Evolutionary conservation across 2,888 invertebrate genomes (phyloP), one percentile per base, ranked within the genome.

Genomic region (Agrochola circellaris): DNA sequence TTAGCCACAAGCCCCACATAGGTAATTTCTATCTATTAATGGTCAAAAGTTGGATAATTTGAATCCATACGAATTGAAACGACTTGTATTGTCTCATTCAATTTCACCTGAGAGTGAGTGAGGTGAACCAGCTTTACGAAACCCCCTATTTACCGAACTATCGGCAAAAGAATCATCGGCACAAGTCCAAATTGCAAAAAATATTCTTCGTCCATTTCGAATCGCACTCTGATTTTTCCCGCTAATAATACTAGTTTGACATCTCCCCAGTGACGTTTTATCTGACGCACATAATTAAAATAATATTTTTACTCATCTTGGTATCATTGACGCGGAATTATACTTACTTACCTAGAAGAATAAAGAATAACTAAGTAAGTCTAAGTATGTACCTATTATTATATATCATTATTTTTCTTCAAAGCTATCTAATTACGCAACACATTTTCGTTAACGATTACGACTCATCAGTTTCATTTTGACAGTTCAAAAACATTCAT

Each of bases 231-330:
- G 4, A 20, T 56, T 13, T 56, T 11, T 64, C 5, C 3, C 17
- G 6, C 23, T 26, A 34, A 54, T 54, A 1, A 5, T 9, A 13
- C 1, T 38, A 3, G 54, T 45, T 4, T 38, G n/a, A 20, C 30
- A 48, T 26, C 56, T 58, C 9, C 38, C 9, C 38, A 51, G n/a
- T 64, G 51, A 51, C 78, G 62, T 58, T 8, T 48, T n/a, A 68
- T 42, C 60, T 66, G 38, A 79, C 56, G 38, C 61, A 30, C 45
- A 69, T n/a, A n/a, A n/a, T 42, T 66, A 38, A 68, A 48, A 17
- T 48, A 48, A 68, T 69, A 69, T 26, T 67, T 13, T 42, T 45
- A 79, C 3, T 62, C 30, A 64, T 58, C 13, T 42, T 54, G 26
- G 60, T 20, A 20, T 71, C 15, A 77, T 82, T 64, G 23, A 30